Conservation (phyloP, 1,140 invertebrate species). For the Scaptodrosophila lebanonensis region DNA sequence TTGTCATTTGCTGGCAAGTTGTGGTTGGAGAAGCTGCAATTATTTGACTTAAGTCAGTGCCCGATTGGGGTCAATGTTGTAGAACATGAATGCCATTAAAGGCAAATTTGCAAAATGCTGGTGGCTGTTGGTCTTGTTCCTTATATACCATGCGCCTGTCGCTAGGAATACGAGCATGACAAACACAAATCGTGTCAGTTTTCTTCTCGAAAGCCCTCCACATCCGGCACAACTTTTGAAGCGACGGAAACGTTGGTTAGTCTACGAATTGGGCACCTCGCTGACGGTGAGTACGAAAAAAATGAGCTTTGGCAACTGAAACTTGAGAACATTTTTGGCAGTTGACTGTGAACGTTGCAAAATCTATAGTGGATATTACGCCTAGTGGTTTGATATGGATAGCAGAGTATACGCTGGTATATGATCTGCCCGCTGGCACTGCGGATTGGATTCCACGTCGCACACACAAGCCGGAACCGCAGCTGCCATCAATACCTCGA, state of each 20-base stretch:
- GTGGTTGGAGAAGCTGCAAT: too few relatives aligned
- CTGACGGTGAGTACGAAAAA: conserved; percentile 44
- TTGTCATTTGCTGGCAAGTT: too few relatives aligned
- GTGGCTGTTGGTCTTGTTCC: too few relatives aligned
- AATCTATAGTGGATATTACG: conserved; percentile 42
- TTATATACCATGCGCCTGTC: too few relatives aligned
- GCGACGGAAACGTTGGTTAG: conserved; percentile 57
- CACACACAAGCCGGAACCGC: conserved; percentile 25
- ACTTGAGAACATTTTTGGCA: too few relatives aligned
- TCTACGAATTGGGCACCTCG: conserved; percentile 44
- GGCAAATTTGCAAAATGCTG: too few relatives aligned
- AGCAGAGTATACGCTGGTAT: conserved; percentile 39
- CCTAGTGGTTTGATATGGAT: conserved; percentile 33
- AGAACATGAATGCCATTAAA: too few relatives aligned
- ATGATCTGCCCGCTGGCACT: conserved; percentile 39
- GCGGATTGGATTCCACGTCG: conserved; percentile 55
- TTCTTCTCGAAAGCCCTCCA: conserved; percentile 28
- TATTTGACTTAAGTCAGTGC: too few relatives aligned
- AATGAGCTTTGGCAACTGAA: too few relatives aligned
- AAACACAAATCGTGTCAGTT: too few relatives aligned
- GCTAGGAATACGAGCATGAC: too few relatives aligned
- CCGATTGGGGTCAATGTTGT: too few relatives aligned
- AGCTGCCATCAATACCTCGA: conserved; percentile 10
- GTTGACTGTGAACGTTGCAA: conserved; percentile 46
- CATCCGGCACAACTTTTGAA: conserved; percentile 28